Percentiles rank a stretch among this genome's conserved stretches.
These are phyloP conservation scores for Ornithorhynchus anatinus DNA, from an alignment of 2,113 vertebrate species.

Conservation along the genomic window DNA sequence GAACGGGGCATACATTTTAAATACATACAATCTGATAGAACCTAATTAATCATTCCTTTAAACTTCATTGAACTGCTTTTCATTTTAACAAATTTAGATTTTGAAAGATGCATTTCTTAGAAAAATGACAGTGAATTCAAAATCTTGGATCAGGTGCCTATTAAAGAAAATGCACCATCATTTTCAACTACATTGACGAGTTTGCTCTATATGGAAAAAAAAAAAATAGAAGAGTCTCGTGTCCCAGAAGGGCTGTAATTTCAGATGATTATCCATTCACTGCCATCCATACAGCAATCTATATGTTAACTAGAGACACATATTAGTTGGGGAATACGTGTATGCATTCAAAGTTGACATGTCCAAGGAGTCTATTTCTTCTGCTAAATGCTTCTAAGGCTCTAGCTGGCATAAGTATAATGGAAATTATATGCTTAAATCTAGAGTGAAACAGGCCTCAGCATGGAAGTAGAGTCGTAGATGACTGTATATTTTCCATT, in stretches of 20 bases:
- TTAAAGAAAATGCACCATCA: neutral
- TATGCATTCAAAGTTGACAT: neutral
- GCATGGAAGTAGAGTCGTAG: neutral
- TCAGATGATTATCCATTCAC: neutral
- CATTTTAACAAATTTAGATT: slow-evolving; percentile 3
- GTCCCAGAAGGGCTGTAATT: neutral
- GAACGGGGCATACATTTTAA: neutral
- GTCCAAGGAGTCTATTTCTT: neutral
- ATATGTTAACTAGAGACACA: neutral
- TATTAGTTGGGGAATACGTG: neutral
- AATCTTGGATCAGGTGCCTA: neutral
- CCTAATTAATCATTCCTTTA: neutral
- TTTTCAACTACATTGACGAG: neutral
- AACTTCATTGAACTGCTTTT: neutral
- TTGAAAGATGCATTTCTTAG: neutral
- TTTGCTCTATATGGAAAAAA: neutral
- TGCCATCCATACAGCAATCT: neutral
- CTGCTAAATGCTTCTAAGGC: neutral
- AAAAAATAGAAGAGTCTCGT: neutral
- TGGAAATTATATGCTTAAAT: neutral
- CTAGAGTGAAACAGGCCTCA: neutral
- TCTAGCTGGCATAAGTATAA: neutral
- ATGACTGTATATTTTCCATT: neutral
- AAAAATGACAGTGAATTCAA: neutral
- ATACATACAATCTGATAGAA: neutral